These are phyloP conservation scores for Ceratosolen fusciceps DNA, from an alignment of 1,140 invertebrate genomes.

Conservation along the genomic window DNA sequence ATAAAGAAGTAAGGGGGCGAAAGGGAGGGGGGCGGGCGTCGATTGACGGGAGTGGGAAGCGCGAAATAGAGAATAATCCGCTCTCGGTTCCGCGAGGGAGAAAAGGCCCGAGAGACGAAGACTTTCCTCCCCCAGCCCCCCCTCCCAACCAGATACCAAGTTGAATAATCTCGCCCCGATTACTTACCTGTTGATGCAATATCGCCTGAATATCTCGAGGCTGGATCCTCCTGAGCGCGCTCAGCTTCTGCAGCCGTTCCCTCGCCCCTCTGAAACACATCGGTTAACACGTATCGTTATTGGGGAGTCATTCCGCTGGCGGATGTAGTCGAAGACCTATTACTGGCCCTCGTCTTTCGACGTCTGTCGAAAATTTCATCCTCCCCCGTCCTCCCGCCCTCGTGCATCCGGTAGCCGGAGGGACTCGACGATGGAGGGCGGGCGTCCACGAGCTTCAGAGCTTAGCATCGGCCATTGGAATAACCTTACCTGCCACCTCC, in stretches of 20 bases:
- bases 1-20: background rate
- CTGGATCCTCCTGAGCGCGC: conserved; percentile 90
- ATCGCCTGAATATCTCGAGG: conserved; percentile 94
- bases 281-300: too few relatives aligned
- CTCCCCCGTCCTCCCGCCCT: background rate
- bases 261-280: conserved; percentile 76
- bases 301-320: background rate
- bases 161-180: background rate
- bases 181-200: conserved; percentile 86
- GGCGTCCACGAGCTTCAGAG: too few relatives aligned
- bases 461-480: too few relatives aligned
- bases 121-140: too few relatives aligned
- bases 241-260: conserved; percentile 90
- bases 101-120: background rate
- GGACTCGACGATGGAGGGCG: too few relatives aligned
- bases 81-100: background rate
- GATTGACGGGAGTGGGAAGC: background rate
- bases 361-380: background rate
- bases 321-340: background rate
- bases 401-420: too few relatives aligned
- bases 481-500: too few relatives aligned
- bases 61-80: background rate
- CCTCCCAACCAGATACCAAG: background rate
- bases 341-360: background rate
- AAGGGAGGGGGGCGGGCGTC: background rate